A percentile compares a stretch with the other conserved stretches of the same genome.
These are phyloP conservation scores for Saturnia japonica DNA, from an alignment of 2,888 invertebrate species.

Conservation along the genomic window DNA sequence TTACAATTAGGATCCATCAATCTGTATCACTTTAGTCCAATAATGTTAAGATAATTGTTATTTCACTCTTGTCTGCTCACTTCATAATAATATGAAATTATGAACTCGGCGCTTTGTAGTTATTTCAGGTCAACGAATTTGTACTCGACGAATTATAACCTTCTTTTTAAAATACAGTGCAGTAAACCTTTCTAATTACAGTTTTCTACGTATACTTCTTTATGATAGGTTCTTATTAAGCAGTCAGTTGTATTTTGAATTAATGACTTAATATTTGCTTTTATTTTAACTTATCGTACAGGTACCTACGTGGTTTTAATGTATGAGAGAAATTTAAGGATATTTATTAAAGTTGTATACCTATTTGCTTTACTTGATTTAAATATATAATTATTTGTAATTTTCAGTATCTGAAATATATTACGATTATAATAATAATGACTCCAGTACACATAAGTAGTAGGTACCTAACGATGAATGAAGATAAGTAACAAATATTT, in stretches of 20 bases:
- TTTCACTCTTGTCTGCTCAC: constrained; percentile 10
- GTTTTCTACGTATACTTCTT: constrained; percentile 10
- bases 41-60: constrained; percentile 14
- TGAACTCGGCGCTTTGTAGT: constrained; percentile 13
- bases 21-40: constrained; percentile 4
- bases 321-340: background rate
- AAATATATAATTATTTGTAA: too few species aligned
- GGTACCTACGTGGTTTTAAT: background rate
- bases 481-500: background rate
- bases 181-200: constrained; percentile 15
- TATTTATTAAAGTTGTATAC: background rate
- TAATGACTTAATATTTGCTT: constrained; percentile 13
- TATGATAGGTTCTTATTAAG: constrained; percentile 14
- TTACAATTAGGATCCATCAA: background rate
- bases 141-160: constrained; percentile 12
- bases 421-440: too few species aligned
- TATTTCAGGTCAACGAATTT: constrained; percentile 10
- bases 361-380: background rate
- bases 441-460: too few species aligned
- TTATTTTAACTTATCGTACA: constrained; percentile 10
- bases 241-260: constrained; percentile 13
- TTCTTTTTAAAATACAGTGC: constrained; percentile 8
- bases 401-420: too few species aligned
- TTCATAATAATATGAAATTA: constrained; percentile 13
- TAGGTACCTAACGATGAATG: background rate